Percentiles rank a stretch among this genome's conserved stretches.
Conservation (phyloP, 2,797 vertebrate species). For the Florisuga fusca region DNA sequence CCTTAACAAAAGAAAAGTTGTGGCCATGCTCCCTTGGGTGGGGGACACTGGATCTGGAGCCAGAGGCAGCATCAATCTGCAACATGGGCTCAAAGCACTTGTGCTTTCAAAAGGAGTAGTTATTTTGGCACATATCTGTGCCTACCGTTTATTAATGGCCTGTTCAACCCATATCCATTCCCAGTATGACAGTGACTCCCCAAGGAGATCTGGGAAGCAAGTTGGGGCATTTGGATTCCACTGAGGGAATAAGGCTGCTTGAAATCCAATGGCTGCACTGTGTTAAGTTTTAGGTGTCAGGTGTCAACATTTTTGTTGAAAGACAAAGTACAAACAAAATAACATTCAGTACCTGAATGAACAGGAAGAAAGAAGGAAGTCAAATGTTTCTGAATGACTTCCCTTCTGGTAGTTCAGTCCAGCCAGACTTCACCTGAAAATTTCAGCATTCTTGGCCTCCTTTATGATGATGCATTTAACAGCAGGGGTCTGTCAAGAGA, state of each 20-base stretch:
- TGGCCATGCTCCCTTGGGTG: background rate
- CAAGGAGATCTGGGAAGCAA: background rate
- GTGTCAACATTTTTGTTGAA: background rate
- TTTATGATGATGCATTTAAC: background rate
- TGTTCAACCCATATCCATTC: background rate
- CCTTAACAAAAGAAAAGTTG: background rate
- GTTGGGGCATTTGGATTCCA: background rate
- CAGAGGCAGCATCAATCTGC: background rate
- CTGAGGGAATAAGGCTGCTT: background rate
- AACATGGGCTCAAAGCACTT: background rate
- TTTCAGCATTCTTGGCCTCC: background rate
- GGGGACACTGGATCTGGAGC: background rate
- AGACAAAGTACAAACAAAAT: background rate
- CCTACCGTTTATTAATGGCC: background rate
- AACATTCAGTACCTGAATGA: background rate
- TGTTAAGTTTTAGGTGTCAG: background rate
- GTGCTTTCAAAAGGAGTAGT: background rate
- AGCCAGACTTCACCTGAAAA: conserved; percentile 17
- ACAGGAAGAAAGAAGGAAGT: background rate
- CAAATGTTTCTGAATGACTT: background rate
- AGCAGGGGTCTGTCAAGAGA: background rate
- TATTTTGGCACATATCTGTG: background rate
- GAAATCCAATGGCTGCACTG: background rate
- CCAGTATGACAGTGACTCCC: background rate
- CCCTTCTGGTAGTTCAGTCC: background rate